Base-by-base conservation (phyloP, 1,140 invertebrate species). In the Drosophila repletoides region DNA sequence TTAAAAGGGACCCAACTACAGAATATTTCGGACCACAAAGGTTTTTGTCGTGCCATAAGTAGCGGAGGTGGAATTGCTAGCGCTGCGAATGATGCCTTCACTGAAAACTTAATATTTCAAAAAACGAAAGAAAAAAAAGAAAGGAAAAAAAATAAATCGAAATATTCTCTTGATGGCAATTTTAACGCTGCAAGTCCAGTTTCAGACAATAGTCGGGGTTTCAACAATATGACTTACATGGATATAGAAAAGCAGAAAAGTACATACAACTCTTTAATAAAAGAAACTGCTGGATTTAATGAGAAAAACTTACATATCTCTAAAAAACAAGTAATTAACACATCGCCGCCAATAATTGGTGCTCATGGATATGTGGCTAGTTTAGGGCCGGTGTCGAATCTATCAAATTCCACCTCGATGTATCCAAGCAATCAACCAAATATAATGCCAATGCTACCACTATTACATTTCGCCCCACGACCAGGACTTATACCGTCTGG, bases 401-500 rank as follows among this genome's bases (percentile, higher is more conserved):
- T 29, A 3, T 3, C 14, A 4, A 36, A 12, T n/a, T 3, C 10
- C 10, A 24, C 17, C 5, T 7, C 12, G 10, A 15, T 46, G n/a
- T 79, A 61, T 12, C 19, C 76, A 10, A 43, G 10, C 4, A 59
- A 34, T 22, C 65, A 71, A 33, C 15, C 34, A 14, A 56, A 36
- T 49, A 60, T 76, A 10, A 28, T 77, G 14, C 80, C 80, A 0
- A 60, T 81, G 38, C 24, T 80, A 9, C 79, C 76, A 0, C 45
- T 83, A 2, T 65, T 77, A 15, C 60, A 89, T 9, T 93, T 92
- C 74, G 90, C 92, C 3, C 91, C 93, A n/a, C 92, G 93, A 3
- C 94, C 94, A 6, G 94, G 94, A 26, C 89, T 95, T 19, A 95
- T 95, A 76, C 94, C 94, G 0, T 91, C 75, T 0, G 75, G 92